phyloP scores from a whole-genome alignment of 1,140 invertebrate species.

The Procambarus clarkii region DNA sequence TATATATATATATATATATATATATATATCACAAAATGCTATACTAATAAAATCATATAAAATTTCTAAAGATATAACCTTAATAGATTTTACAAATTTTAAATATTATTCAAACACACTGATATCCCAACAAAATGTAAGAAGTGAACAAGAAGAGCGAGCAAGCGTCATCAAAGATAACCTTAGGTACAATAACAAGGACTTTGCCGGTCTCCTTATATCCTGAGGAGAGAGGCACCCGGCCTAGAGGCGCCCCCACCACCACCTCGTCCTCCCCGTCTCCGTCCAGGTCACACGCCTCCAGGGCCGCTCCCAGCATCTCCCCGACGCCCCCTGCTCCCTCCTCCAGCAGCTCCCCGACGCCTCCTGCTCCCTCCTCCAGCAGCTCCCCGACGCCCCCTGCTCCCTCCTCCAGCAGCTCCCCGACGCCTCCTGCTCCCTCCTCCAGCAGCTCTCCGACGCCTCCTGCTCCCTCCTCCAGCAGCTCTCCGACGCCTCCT shows the following conservation, averaged over 20 bases:
- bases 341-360: not conserved
- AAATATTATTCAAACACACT: too few relatives aligned
- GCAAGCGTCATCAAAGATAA: not conserved
- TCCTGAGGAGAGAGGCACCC: not conserved
- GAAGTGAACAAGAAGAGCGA: too few relatives aligned
- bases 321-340: not conserved
- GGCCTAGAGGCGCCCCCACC: constrained; percentile 22
- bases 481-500: too few relatives aligned
- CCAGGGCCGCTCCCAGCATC: not conserved
- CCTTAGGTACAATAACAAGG: not conserved
- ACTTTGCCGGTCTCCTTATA: not conserved
- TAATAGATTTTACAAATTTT: too few relatives aligned
- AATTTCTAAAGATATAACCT: too few relatives aligned
- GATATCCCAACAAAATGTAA: too few relatives aligned
- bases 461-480: too few relatives aligned
- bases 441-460: too few relatives aligned
- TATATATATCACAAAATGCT: not conserved
- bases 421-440: too few relatives aligned
- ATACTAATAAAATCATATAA: not conserved
- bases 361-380: too few relatives aligned
- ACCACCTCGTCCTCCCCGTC: constrained; percentile 20
- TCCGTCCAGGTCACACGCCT: constrained; percentile 2
- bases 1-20: not conserved
- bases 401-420: not conserved
- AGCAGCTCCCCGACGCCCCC: too few relatives aligned